Base-by-base conservation (phyloP, 2,113 vertebrate species). In the Calcarius ornatus region DNA sequence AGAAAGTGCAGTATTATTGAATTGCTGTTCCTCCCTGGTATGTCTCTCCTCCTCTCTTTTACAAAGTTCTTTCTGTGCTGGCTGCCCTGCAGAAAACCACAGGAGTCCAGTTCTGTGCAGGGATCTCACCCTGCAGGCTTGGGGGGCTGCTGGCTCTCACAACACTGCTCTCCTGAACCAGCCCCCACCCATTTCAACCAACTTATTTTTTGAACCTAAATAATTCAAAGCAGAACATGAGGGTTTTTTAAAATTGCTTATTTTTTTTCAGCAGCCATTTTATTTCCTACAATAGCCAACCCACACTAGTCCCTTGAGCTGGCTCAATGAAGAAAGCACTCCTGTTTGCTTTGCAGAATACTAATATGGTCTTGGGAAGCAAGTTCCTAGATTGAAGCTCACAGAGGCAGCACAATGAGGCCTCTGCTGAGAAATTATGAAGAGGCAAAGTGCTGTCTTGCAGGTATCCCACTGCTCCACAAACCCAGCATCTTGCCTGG, bases 311-410 rank as follows among this genome's bases (percentile, higher is more conserved):
- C 43, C 73, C 94, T 92, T 94, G 85, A 95, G 79, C 79, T 63
- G 73, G 53, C 66, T 86, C 40, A 84, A 30, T 57, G 82, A 90
- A 73, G 94, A 90, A 88, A 90, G 35, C 65, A 51, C 30, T 88
- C 78, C 33, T 6, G 2, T 81, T 77, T 90, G 86, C 95, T 89
- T 85, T 61, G 63, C 79, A 81, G 91, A 95, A 95, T 83, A 92
- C 65, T 89, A 85, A 85, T 47, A 87, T 1, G 4, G 70, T 73
- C 37, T 76, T 70, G 48, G 40, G 65, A 89, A 92, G 65, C 14
- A 56, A 85, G 45, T 53, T 81, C 14, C 54, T 91, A 5, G 1
- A 59, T 2, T 61, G 61, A 59, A 65, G 42, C 75, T 86, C 60
- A 86, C 47, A 90, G 64, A 90, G 63, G 71, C 0, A 0, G 66